These are phyloP conservation scores for Nerophis ophidion DNA, from an alignment of 2,113 vertebrate genomes.

Conservation along the genomic window DNA sequence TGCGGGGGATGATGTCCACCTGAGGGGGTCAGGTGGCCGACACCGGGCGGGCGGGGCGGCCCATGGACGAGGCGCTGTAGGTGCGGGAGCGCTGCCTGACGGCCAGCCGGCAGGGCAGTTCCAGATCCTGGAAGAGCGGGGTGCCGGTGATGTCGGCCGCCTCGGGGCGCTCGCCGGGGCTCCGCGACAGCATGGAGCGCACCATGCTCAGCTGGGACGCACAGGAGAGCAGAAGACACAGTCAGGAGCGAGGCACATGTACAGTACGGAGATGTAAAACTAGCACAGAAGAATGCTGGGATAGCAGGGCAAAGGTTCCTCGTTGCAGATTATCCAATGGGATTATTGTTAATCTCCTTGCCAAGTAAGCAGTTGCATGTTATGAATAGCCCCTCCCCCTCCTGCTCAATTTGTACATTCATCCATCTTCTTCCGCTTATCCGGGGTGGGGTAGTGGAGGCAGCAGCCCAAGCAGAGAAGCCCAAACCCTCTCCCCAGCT, in stretches of 20 bases:
- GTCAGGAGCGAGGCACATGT: neutral
- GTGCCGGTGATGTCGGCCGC: conserved; percentile 85
- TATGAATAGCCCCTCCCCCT: neutral
- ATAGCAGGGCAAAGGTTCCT: conserved; percentile 15
- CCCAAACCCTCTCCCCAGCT: too few species aligned
- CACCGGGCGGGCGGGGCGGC: conserved; percentile 77
- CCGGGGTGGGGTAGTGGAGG: too few species aligned
- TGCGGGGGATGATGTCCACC: neutral
- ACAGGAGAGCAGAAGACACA: neutral
- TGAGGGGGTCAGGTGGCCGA: conserved; percentile 63
- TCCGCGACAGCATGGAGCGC: conserved; percentile 86
- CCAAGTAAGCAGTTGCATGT: conserved; percentile 29
- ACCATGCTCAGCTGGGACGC: conserved; percentile 84
- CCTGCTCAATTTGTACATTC: too few species aligned
- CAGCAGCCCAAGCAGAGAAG: too few species aligned
- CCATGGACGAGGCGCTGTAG: conserved; percentile 85
- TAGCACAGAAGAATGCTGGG: conserved; percentile 6
- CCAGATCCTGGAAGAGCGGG: conserved; percentile 85
- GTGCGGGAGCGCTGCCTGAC: conserved; percentile 90
- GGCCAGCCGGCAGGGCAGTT: conserved; percentile 78
- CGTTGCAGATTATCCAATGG: conserved; percentile 31
- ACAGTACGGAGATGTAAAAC: neutral
- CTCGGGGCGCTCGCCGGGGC: conserved; percentile 84
- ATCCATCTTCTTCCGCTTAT: too few species aligned
- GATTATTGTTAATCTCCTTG: conserved; percentile 54